phyloP scores from a whole-genome alignment of 2,113 vertebrate species.

The Microcebus murinus region DNA sequence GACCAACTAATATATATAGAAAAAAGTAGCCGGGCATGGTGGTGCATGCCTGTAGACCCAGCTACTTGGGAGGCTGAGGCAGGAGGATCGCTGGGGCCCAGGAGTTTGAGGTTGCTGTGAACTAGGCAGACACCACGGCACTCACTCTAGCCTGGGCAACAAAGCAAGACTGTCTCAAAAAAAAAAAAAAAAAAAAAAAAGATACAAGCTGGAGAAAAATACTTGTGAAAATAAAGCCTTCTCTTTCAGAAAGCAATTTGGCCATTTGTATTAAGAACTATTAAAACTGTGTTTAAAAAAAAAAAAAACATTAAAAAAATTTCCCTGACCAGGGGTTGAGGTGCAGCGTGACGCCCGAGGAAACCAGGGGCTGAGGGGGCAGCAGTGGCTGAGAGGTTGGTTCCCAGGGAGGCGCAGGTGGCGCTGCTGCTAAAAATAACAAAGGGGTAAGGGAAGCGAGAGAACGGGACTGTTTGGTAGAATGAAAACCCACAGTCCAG shows the following conservation, averaged over 20 bases:
- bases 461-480: not conserved
- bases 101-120: too few species aligned
- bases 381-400: not conserved
- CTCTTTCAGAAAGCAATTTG: conserved; percentile 34
- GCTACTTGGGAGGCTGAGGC: too few species aligned
- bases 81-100: too few species aligned
- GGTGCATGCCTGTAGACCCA: too few species aligned
- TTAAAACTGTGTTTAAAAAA: not conserved
- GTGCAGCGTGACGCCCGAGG: not conserved
- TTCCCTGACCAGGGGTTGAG: accelerated
- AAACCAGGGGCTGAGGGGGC: too few species aligned
- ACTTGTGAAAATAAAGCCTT: conserved; percentile 24
- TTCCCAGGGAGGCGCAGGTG: not conserved
- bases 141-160: too few species aligned
- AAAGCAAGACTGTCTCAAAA: too few species aligned
- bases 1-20: too few species aligned
- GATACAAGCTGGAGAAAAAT: not conserved
- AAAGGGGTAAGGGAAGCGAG: accelerated
- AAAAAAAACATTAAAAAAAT: not conserved
- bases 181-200: not conserved
- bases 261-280: not conserved
- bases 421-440: not conserved
- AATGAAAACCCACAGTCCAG: not conserved
- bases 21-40: too few species aligned
- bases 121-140: too few species aligned